Base-by-base conservation (phyloP, 2,797 vertebrate genomes). In the Poeciliopsis turneri region DNA sequence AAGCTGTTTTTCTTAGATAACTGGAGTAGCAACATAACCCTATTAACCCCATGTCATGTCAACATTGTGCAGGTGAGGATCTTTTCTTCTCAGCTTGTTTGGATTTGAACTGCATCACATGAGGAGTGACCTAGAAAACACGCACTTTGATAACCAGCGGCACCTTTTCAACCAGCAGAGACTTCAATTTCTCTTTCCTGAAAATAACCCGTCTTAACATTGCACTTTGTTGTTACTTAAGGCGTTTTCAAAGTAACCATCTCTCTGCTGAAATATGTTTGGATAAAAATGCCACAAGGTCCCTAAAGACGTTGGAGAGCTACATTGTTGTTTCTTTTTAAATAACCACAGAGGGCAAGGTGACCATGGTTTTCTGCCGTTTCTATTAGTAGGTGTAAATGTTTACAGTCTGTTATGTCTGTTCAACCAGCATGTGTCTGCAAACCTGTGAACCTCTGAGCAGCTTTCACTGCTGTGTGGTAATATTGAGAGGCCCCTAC, bases 31-130 rank as follows among this genome's bases (percentile, higher is more conserved):
- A 16, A 57, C 80, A 85, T 91, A 90, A 87, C 87, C 86, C 90
- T 90, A 92, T 93, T 92, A 93, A 89, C 86, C 90, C 89, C 87
- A 87, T 90, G 90, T 93, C 92, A 92, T 75, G 70, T 81, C 83
- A 70, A 77, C 85, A 93, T 88, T 93, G 90, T 92, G 82, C 79
- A 85, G 92, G 88, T 88, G 89, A 83, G 78, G 79, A 84, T 92
- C 73, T 55, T 75, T 85, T 89, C 82, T 81, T 76, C 76, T 73
- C 84, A 84, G 73, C 76, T 81, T 79, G 83, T 76, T 43, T 85
- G 36, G 82, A 84, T 86, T 84, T 94, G 91, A 93, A 90, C 94
- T 88, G 87, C 36, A 90, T 93, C 90, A 92, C 79, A 83, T 75
- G 79, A 73, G 82, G 72, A 80, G 53, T 89, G 87, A 90, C 90